A percentile compares a stretch with the other conserved stretches of the same genome.
These are phyloP conservation scores for Potorous gilbertii DNA, from an alignment of 2,797 vertebrate species.

Conservation along the genomic window DNA sequence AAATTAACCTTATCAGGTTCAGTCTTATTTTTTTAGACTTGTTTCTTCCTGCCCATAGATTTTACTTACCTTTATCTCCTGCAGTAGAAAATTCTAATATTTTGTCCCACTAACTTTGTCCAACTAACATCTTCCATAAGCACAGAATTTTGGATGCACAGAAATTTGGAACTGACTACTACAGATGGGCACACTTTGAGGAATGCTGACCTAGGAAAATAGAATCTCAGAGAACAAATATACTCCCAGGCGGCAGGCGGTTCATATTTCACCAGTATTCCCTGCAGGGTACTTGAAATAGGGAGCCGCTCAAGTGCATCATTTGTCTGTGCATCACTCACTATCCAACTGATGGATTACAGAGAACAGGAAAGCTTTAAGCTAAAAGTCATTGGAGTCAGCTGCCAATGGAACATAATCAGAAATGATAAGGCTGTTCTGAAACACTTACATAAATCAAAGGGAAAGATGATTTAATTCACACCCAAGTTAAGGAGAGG, in stretches of 20 bases:
- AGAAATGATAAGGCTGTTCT: background rate
- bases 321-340: background rate
- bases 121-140: background rate
- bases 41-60: background rate
- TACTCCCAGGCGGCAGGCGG: background rate
- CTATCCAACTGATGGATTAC: background rate
- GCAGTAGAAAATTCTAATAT: background rate
- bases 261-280: background rate
- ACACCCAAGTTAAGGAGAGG: background rate
- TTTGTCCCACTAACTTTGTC: background rate
- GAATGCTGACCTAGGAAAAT: background rate
- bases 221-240: background rate
- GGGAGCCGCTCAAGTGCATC: background rate
- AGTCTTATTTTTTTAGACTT: background rate
- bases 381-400: background rate
- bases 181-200: background rate
- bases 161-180: background rate
- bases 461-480: background rate
- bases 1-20: background rate
- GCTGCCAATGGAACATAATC: background rate
- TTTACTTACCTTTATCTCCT: slow-evolving; percentile 26
- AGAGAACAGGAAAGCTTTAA: background rate
- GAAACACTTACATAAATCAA: background rate
- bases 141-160: background rate
- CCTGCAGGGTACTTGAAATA: background rate